Percentiles rank a stretch among this genome's conserved stretches.
phyloP scores from a whole-genome alignment of 2,797 vertebrate genomes.

The Amniataba percoides region DNA sequence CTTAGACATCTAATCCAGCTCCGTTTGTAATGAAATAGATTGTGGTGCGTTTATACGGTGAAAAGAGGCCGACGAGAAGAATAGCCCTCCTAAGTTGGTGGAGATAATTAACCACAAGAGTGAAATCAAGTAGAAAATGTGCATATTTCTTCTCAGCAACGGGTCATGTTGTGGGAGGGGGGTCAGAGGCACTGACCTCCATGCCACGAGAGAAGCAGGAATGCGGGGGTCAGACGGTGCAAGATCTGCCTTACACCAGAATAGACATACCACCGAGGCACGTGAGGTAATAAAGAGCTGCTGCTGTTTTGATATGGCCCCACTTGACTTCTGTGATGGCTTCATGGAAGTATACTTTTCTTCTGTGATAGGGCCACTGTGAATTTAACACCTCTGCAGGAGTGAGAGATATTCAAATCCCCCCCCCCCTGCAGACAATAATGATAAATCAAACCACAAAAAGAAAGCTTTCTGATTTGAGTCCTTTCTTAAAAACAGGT shows the following conservation, averaged over 20 bases:
- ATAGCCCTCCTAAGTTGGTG: background rate
- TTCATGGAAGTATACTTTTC: background rate
- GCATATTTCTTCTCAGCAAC: conserved; percentile 19
- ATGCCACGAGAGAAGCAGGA: conserved; percentile 43
- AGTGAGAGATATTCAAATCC: background rate
- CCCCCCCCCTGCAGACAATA: background rate
- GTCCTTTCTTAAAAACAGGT: background rate
- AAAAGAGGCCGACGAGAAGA: background rate
- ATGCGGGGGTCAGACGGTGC: conserved; percentile 64
- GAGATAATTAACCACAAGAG: conserved; percentile 14
- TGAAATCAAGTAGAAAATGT: conserved; percentile 18
- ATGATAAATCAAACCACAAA: background rate
- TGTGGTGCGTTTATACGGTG: background rate
- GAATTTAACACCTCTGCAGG: conserved; percentile 5
- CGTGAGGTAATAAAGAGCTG: conserved; percentile 17
- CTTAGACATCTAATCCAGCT: background rate
- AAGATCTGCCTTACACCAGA: conserved; percentile 51
- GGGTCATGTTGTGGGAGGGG: background rate
- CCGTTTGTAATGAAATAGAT: background rate
- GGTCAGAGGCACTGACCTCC: conserved; percentile 16
- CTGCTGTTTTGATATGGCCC: conserved; percentile 44
- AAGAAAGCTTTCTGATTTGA: background rate
- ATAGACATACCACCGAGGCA: conserved; percentile 41
- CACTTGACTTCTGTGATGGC: conserved; percentile 10
- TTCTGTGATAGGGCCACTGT: background rate